phyloP scores from a whole-genome alignment of 2,888 invertebrate genomes.

The Tuberolachnus salignus region DNA sequence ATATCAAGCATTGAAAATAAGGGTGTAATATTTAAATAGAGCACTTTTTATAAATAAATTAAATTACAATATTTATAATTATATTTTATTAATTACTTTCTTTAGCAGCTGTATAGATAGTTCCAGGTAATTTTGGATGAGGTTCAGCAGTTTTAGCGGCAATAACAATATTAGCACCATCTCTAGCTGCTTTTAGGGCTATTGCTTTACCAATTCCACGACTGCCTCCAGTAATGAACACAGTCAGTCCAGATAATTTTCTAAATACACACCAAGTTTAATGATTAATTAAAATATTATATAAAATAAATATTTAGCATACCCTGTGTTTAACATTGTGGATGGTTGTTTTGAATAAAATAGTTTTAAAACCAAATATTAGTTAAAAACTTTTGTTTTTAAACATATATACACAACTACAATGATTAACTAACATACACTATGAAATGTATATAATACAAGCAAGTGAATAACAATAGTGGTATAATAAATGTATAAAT shows the following conservation, averaged over 20 bases:
- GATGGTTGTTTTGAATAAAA: background rate
- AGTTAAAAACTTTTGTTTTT: background rate
- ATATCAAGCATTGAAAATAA: too few species aligned
- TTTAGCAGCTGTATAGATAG: constrained; percentile 87
- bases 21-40: too few species aligned
- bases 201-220: constrained; percentile 96
- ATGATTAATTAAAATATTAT: background rate
- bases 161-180: constrained; percentile 89
- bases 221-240: constrained; percentile 95
- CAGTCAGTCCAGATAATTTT: constrained; percentile 82
- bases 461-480: background rate
- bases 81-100: constrained; percentile 70
- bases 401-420: background rate
- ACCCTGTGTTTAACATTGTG: constrained; percentile 54
- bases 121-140: constrained; percentile 89
- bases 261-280: constrained; percentile 62
- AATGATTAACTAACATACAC: background rate
- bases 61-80: background rate
- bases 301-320: constrained; percentile 9
- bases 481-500: background rate
- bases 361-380: background rate
- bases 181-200: constrained; percentile 87
- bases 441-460: background rate
- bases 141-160: constrained; percentile 90
- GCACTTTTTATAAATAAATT: background rate